A percentile compares a stretch with the other conserved stretches of the same genome.
Conservation (phyloP, 2,888 invertebrate genomes). For the Carabus problematicus region DNA sequence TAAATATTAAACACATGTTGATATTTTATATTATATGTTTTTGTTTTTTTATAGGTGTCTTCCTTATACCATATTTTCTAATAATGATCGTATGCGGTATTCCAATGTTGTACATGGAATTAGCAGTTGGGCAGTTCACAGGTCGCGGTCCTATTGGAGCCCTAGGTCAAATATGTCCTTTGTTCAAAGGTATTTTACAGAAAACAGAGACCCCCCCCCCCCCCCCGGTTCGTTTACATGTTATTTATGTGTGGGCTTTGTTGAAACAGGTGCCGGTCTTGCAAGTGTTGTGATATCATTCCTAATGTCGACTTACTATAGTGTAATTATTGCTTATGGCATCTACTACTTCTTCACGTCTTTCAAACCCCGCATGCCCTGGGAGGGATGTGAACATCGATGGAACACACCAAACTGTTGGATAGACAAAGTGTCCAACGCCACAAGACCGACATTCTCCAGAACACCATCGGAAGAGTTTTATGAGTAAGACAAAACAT, state of each 20-base stretch:
- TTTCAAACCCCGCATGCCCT: slow-evolving; percentile 86
- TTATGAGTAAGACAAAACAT: slow-evolving; percentile 76
- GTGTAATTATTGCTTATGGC: slow-evolving; percentile 93
- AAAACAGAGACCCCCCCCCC: background rate
- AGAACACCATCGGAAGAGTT: slow-evolving; percentile 91
- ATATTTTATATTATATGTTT: slow-evolving; percentile 15
- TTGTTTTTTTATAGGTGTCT: slow-evolving; percentile 76
- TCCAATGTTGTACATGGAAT: slow-evolving; percentile 93
- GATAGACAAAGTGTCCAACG: slow-evolving; percentile 71
- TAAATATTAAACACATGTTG: too few relatives aligned
- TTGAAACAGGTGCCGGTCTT: slow-evolving; percentile 84
- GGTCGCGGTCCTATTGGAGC: slow-evolving; percentile 92
- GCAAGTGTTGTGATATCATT: slow-evolving; percentile 95
- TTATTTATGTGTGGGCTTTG: slow-evolving; percentile 23
- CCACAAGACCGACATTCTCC: slow-evolving; percentile 73
- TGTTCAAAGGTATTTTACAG: slow-evolving; percentile 79
- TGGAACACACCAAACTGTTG: slow-evolving; percentile 89
- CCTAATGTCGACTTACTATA: slow-evolving; percentile 94
- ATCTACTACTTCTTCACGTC: slow-evolving; percentile 93
- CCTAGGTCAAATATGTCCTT: slow-evolving; percentile 87
- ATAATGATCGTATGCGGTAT: slow-evolving; percentile 90
- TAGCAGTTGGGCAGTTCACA: slow-evolving; percentile 91
- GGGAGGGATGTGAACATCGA: slow-evolving; percentile 85
- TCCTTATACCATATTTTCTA: slow-evolving; percentile 93
- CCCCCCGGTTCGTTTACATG: too few relatives aligned